A percentile compares a stretch with the other conserved stretches of the same genome.
Evolutionary conservation across 1,140 invertebrate genomes (phyloP).

Genomic region (Apocrypta bakeri): DNA sequence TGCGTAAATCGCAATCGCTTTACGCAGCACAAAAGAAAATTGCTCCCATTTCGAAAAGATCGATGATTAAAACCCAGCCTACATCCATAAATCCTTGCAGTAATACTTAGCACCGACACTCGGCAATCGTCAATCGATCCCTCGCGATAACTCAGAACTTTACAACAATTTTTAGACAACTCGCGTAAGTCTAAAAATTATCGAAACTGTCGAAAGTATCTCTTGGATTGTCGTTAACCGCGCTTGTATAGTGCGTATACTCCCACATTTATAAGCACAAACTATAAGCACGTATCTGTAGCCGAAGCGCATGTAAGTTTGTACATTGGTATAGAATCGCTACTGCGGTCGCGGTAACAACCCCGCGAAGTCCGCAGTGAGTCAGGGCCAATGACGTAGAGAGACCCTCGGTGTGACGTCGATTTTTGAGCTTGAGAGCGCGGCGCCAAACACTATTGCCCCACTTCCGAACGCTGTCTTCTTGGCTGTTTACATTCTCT

Average conservation of each 20-base stretch:
- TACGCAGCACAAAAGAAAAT: too few relatives aligned
- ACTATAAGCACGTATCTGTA: too few relatives aligned
- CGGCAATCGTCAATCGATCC: background rate
- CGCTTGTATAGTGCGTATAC: background rate
- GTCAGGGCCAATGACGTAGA: slow-evolving; percentile 34
- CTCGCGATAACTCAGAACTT: background rate
- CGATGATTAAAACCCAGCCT: background rate
- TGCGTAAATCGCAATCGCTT: too few relatives aligned
- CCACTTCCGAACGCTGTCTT: background rate
- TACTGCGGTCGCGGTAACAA: background rate
- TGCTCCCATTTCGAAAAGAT: background rate
- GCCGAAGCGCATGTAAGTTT: background rate
- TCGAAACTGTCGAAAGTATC: too few relatives aligned
- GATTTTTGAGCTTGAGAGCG: background rate
- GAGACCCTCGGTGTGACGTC: background rate
- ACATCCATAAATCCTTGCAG: background rate
- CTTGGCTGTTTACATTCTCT: background rate
- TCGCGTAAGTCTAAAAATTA: background rate
- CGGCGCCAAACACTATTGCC: slow-evolving; percentile 1
- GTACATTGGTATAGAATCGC: background rate
- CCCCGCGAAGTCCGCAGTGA: slow-evolving; percentile 28
- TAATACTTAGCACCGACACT: background rate
- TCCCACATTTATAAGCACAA: too few relatives aligned
- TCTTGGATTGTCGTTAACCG: too few relatives aligned
- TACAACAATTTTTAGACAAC: background rate